phyloP scores from a whole-genome alignment of 92 coral and sea anemone species.

The Phenganax stokvisi region DNA sequence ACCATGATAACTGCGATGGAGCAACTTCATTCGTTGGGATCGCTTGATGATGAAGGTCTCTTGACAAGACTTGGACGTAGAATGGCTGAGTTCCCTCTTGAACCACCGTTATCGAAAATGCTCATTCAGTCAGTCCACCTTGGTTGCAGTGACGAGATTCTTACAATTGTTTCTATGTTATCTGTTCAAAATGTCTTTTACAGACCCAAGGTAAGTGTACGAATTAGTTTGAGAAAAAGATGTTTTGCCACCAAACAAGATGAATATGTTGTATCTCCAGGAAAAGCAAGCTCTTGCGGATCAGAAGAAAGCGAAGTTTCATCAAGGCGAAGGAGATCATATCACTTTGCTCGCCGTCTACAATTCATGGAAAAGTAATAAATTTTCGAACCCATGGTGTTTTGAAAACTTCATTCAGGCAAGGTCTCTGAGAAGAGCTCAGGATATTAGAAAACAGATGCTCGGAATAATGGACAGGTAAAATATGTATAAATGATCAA shows the following conservation, averaged over 20 bases:
- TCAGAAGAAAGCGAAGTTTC: constrained; percentile 98
- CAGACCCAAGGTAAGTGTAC: constrained; percentile 82
- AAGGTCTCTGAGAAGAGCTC: constrained; percentile 93
- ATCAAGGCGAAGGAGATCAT: constrained; percentile 97
- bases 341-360: constrained; percentile 90
- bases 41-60: constrained; percentile 90
- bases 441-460: constrained; percentile 96
- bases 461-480: constrained; percentile 99
- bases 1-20: constrained; percentile 99
- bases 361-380: constrained; percentile 97
- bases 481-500: neutral
- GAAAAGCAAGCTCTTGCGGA: constrained; percentile 98
- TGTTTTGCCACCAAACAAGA: neutral
- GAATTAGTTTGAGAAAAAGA: neutral
- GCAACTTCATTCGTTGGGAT: constrained; percentile 84
- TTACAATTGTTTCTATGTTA: constrained; percentile 88
- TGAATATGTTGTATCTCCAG: constrained; percentile 35
- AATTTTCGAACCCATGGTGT: constrained; percentile 99
- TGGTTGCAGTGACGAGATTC: constrained; percentile 93
- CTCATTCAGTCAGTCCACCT: constrained; percentile 91
- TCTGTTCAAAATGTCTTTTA: constrained; percentile 97
- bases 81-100: constrained; percentile 98
- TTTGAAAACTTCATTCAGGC: constrained; percentile 99
- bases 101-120: constrained; percentile 94
- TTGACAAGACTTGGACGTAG: constrained; percentile 88